These are phyloP conservation scores for Turnix velox DNA, from an alignment of 2,113 vertebrate genomes.

Conservation along the genomic window DNA sequence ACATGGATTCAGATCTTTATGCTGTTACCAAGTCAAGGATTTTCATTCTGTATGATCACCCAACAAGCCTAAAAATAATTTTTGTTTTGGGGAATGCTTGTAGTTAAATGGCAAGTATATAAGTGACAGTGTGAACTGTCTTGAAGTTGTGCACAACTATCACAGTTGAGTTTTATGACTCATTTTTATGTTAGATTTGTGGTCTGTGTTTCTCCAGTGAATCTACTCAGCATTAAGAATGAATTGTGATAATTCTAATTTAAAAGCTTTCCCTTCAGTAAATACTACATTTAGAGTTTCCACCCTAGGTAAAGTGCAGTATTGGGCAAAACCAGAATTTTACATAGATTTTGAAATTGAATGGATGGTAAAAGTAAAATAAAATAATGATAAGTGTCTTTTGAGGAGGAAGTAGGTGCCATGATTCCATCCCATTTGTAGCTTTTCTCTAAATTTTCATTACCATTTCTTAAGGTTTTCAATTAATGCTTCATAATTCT, in stretches of 20 bases:
- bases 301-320: fast-evolving
- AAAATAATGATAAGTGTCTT: background rate
- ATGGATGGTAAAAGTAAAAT: background rate
- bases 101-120: fast-evolving
- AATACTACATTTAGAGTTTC: background rate
- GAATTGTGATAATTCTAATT: background rate
- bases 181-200: background rate
- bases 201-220: background rate
- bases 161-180: background rate
- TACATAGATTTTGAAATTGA: background rate
- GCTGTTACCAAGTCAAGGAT: background rate
- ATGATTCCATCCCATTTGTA: background rate
- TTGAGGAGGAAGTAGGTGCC: background rate
- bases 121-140: background rate
- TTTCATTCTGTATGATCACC: background rate
- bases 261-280: background rate
- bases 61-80: background rate
- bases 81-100: fast-evolving
- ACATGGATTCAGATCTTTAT: background rate
- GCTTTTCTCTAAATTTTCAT: background rate
- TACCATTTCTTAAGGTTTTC: background rate
- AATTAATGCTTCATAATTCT: background rate
- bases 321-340: background rate
- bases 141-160: background rate
- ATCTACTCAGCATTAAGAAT: background rate